These are phyloP conservation scores for Podocnemis expansa DNA, from an alignment of 2,113 vertebrate species.

Conservation along the genomic window DNA sequence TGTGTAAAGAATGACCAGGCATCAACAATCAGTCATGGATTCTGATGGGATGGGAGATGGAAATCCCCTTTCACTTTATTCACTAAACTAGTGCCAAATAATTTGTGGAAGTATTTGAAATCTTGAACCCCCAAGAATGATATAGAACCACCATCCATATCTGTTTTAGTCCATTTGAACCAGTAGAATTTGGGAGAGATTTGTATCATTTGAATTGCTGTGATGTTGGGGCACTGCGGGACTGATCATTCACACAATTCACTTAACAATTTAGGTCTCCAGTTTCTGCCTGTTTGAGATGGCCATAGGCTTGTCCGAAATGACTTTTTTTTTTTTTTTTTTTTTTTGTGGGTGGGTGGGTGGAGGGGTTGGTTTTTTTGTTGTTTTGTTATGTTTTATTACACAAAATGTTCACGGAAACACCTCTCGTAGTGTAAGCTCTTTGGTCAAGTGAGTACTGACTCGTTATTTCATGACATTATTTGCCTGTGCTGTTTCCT, in stretches of 20 bases:
- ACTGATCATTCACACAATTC: background rate
- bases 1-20: background rate
- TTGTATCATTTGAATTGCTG: fast-evolving
- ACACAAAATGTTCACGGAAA: background rate
- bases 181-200: background rate
- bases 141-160: background rate
- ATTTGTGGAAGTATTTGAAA: background rate
- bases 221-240: background rate
- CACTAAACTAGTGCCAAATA: background rate
- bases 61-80: background rate
- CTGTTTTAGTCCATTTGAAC: background rate
- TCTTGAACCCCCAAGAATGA: background rate
- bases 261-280: background rate
- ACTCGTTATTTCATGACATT: background rate
- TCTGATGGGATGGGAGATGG: background rate
- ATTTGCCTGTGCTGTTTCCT: background rate
- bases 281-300: background rate
- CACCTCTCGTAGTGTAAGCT: background rate
- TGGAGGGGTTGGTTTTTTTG: too few relatives aligned
- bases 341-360: too few relatives aligned
- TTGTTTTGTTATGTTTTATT: too few relatives aligned
- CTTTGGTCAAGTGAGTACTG: background rate
- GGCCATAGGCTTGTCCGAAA: background rate
- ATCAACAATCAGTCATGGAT: background rate
- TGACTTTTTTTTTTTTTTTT: background rate